Base-by-base conservation (phyloP, 2,888 invertebrate species). In the Resseliella maxima region DNA sequence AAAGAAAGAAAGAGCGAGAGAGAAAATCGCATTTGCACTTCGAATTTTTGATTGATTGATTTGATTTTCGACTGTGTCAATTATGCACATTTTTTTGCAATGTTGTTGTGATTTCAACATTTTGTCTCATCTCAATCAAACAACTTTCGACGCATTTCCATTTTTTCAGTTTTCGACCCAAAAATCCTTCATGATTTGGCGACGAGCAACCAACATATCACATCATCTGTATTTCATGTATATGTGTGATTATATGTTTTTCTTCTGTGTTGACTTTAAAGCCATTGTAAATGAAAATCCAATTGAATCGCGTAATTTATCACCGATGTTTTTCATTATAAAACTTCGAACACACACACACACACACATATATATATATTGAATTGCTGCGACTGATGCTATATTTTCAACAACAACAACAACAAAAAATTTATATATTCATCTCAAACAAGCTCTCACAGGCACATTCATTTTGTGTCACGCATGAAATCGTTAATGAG, bases 1-100 rank as follows among this genome's bases (percentile, higher is more conserved):
- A 50, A 50, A 41, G 6, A 41, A 41, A 41, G 12, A 41, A 41
- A 41, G 12, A 41, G 41, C n/a, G n/a, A n/a, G n/a, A n/a, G 2
- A 18, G 15, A 50, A 2, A 50, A 50, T 2, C n/a, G 24, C 59
- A 59, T 59, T 59, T 59, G 59, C 59, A 24, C 59, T 59, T n/a
- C 59, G 59, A 59, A 59, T 59, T 59, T 59, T 59, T 59, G 59
- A 59, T 59, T 59, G 59, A 59, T 59, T 59, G 59, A 59, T 59
- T 59, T 59, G 59, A 59, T 59, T 59, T 59, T 59, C 59, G 59
- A 59, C 59, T 24, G 59, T 59, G 59, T 59, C 59, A 59, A 59
- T 59, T 59, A 59, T 59, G 24, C n/a, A 59, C 24, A 59, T 59
- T 59, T 59, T 59, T 59, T 24, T 59, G 24, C 24, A 12, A 6